phyloP scores from a whole-genome alignment of 2,888 invertebrate species.

The Eucera pruinosa region DNA sequence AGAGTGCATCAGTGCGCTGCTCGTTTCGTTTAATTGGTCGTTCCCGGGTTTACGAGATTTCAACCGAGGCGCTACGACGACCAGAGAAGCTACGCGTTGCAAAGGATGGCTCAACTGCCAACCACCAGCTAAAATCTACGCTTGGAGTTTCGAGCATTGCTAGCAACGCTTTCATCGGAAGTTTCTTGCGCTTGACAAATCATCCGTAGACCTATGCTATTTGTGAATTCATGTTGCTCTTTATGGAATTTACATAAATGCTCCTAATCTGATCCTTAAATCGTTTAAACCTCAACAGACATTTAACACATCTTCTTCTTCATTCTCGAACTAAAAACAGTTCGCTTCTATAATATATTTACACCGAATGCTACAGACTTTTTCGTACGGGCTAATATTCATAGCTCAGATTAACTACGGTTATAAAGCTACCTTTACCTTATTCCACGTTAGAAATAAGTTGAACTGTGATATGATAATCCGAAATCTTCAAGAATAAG shows the following conservation, averaged over 20 bases:
- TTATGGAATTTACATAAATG: too few relatives aligned
- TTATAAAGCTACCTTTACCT: too few relatives aligned
- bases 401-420: too few relatives aligned
- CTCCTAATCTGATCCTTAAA: too few relatives aligned
- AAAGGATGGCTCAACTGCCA: slow-evolving; percentile 61
- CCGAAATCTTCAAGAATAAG: background rate
- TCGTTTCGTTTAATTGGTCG: slow-evolving; percentile 82
- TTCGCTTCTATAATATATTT: too few relatives aligned
- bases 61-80: slow-evolving; percentile 74
- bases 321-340: too few relatives aligned
- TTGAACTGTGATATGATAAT: background rate
- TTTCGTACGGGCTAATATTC: too few relatives aligned
- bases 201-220: background rate
- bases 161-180: slow-evolving; percentile 42
- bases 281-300: too few relatives aligned
- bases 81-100: slow-evolving; percentile 54
- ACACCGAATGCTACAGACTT: too few relatives aligned
- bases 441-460: background rate
- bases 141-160: slow-evolving; percentile 29
- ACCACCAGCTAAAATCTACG: slow-evolving; percentile 61
- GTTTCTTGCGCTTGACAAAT: slow-evolving; percentile 13
- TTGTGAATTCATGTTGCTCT: too few relatives aligned
- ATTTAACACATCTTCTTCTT: too few relatives aligned
- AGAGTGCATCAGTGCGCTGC: slow-evolving; percentile 75
- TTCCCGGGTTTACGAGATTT: slow-evolving; percentile 80